A percentile compares a stretch with the other conserved stretches of the same genome.
Conservation (phyloP, 2,113 vertebrate species). For the Electrona antarctica region DNA sequence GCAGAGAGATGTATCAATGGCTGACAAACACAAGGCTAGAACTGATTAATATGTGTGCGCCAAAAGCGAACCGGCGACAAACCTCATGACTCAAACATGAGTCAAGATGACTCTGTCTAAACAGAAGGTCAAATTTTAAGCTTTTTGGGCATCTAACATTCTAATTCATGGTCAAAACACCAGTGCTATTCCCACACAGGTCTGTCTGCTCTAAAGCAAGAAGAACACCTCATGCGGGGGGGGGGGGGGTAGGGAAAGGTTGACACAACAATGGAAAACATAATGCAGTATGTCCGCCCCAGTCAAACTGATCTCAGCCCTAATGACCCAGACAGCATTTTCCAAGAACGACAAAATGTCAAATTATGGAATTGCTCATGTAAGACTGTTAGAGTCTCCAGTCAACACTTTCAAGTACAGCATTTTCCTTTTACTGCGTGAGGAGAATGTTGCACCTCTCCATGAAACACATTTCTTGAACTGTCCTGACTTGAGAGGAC, state of each 20-base stretch:
- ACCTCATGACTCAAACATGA: conserved; percentile 2
- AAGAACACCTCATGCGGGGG: too few relatives aligned
- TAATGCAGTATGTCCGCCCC: too few relatives aligned
- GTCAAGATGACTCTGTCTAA: neutral
- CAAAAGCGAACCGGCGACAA: conserved; percentile 9
- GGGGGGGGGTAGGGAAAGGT: too few relatives aligned
- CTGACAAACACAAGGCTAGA: conserved; percentile 45
- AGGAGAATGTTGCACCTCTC: too few relatives aligned
- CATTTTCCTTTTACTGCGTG: neutral
- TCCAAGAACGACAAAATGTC: neutral
- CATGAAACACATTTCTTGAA: too few relatives aligned
- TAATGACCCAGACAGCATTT: neutral
- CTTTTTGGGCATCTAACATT: too few relatives aligned
- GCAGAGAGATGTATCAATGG: conserved; percentile 18
- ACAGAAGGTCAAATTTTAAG: too few relatives aligned
- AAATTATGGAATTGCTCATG: neutral
- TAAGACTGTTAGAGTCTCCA: neutral
- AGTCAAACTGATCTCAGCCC: neutral
- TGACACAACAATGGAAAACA: too few relatives aligned
- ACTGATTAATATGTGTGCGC: conserved; percentile 22
- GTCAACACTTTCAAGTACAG: neutral
- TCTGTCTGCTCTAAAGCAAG: too few relatives aligned
- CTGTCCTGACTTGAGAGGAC: neutral
- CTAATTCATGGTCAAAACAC: too few relatives aligned
- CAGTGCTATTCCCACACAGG: too few relatives aligned